Base-by-base conservation (phyloP, 2,888 invertebrate genomes). In the Papilio elwesi region DNA sequence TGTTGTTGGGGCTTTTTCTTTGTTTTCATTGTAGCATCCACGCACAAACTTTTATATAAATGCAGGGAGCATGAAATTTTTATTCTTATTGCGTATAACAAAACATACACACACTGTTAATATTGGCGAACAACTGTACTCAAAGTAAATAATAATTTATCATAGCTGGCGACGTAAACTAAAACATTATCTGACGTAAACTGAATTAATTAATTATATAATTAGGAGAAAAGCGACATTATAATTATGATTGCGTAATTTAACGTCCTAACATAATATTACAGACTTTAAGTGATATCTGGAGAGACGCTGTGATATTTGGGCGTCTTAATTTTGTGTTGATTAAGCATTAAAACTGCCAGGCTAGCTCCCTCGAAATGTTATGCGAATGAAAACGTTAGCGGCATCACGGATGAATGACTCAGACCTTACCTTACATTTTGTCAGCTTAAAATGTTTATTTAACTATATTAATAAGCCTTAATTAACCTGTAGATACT, bases 341-440 rank as follows among this genome's bases (percentile, higher is more conserved):
- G 73, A 73, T 66, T 69, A 68, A 59, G 73, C 69, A 52, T 52
- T 51, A 73, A 73, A 73, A 69, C 73, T 59, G 73, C 65, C 51
- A 55, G 9, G 49, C 7, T 12, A 57, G 64, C 68, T 26, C 15
- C 7, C 16, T 6, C 11, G 36, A 36, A 36, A 53, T 55, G 63
- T 63, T 63, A 64, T 52, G 51, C 65, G 43, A 73, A 57, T 57
- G 69, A 69, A 65, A 69, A 59, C 63, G 73, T 65, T 66, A 64
- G 64, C 64, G 65, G 69, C 51, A 66, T 64, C 53, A 68, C 13
- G 47, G 12, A 52, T 55, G 68, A 53, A 68, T 53, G 68, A 68
- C 36, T 55, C 13, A 36, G 26, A 48, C 38, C 38, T 55, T 55
- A 63, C 47, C 38, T 63, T 15, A 71, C 62, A 63, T 53, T 67